A percentile compares a stretch with the other conserved stretches of the same genome.
Evolutionary conservation across 92 coral and sea anemone species (phyloP).

Genomic region (Scolanthus callimorphus): DNA sequence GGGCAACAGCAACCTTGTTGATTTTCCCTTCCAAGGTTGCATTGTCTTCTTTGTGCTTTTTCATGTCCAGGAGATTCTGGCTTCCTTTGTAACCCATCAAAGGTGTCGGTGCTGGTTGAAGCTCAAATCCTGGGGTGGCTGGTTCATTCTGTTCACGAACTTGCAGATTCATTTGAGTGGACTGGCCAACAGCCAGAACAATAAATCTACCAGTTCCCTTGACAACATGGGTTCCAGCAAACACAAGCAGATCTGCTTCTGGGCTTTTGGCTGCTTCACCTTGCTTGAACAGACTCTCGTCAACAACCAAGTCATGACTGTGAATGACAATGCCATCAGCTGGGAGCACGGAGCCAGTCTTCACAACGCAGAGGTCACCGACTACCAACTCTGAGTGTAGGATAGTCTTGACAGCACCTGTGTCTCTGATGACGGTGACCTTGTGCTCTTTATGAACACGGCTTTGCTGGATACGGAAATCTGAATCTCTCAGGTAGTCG

Average conservation of each 20-base stretch:
- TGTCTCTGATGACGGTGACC: constrained; percentile 58
- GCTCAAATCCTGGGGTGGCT: constrained; percentile 11
- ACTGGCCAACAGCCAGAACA: constrained; percentile 76
- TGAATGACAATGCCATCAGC: constrained; percentile 93
- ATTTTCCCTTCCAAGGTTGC: constrained; percentile 75
- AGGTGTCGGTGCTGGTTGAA: neutral
- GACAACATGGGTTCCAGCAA: constrained; percentile 88
- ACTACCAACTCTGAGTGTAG: constrained; percentile 59
- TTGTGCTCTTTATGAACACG: constrained; percentile 73
- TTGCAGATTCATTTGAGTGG: constrained; percentile 32
- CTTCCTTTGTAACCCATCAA: constrained; percentile 1
- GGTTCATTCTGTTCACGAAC: constrained; percentile 4
- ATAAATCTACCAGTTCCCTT: constrained; percentile 90
- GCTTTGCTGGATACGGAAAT: constrained; percentile 66
- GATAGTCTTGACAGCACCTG: constrained; percentile 40
- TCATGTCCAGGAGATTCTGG: constrained; percentile 26
- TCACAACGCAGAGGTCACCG: constrained; percentile 87
- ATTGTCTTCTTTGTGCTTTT: constrained; percentile 47
- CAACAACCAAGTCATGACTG: constrained; percentile 68
- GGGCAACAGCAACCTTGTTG: constrained; percentile 68
- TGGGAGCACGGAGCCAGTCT: constrained; percentile 83
- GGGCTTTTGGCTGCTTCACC: constrained; percentile 41
- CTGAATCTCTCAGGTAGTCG: constrained; percentile 80
- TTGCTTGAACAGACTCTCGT: constrained; percentile 64
- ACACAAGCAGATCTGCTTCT: constrained; percentile 53